phyloP scores from a whole-genome alignment of 2,888 invertebrate genomes.

The Brachyopa scutellaris region DNA sequence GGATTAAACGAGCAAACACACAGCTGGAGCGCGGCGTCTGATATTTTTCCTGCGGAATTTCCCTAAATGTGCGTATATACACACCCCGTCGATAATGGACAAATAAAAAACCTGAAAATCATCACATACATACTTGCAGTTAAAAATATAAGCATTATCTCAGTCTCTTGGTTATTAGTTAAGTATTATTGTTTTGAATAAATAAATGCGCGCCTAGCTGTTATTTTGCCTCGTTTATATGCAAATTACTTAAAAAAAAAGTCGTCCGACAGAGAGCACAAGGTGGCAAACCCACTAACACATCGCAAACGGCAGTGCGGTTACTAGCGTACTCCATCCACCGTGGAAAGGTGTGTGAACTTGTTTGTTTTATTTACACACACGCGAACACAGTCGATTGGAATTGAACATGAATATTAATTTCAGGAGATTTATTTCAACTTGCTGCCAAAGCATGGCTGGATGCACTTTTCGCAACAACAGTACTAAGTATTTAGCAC shows the following conservation, averaged over 20 bases:
- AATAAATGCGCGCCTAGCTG: constrained; percentile 39
- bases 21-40: constrained; percentile 12
- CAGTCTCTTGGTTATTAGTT: constrained; percentile 41
- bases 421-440: constrained; percentile 4
- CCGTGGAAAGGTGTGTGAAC: constrained; percentile 49
- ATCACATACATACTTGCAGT: constrained; percentile 3
- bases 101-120: constrained; percentile 22
- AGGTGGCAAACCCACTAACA: constrained; percentile 32
- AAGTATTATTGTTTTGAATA: constrained; percentile 47
- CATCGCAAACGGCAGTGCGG: constrained; percentile 46
- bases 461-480: constrained; percentile 26
- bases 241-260: constrained; percentile 44
- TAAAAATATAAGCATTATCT: constrained; percentile 27
- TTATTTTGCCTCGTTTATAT: constrained; percentile 51
- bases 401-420: constrained; percentile 16
- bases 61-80: neutral
- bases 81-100: neutral
- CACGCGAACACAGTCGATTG: constrained; percentile 5
- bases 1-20: constrained; percentile 48
- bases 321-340: constrained; percentile 42
- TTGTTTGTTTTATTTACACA: constrained; percentile 59
- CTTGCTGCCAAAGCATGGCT: neutral
- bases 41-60: constrained; percentile 12
- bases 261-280: constrained; percentile 17
- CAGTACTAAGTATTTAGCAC: neutral